Conservation (phyloP, 2,797 vertebrate species). For the Enteromius anoplus region DNA sequence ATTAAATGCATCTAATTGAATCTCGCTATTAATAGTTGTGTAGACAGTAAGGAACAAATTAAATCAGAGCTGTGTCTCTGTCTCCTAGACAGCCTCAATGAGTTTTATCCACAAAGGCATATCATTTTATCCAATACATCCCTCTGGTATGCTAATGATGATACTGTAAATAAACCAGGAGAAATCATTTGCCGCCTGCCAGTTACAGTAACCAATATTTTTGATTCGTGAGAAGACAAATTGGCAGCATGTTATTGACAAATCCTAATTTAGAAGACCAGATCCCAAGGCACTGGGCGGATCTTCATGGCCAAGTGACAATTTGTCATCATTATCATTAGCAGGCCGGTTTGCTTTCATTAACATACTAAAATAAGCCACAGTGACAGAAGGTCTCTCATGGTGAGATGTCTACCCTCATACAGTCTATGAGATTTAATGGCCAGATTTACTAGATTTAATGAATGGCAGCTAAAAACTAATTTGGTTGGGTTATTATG, state of each 20-base stretch:
- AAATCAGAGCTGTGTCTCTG: constrained; percentile 31
- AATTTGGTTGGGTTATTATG: constrained; percentile 17
- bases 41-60: constrained; percentile 41
- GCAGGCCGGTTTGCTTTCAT: constrained; percentile 59
- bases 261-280: constrained; percentile 78
- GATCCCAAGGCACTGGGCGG: constrained; percentile 68
- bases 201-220: constrained; percentile 84
- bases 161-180: constrained; percentile 67
- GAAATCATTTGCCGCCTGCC: constrained; percentile 73
- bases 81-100: constrained; percentile 47
- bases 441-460: neutral
- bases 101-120: constrained; percentile 55
- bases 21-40: constrained; percentile 44
- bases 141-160: constrained; percentile 70
- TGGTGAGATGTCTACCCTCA: neutral
- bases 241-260: constrained; percentile 82
- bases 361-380: constrained; percentile 17
- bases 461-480: constrained; percentile 9
- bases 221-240: constrained; percentile 77
- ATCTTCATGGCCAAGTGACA: constrained; percentile 68
- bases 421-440: too few species aligned
- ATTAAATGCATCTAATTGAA: constrained; percentile 30
- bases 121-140: constrained; percentile 71
- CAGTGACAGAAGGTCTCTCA: constrained; percentile 18
- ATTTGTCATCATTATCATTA: constrained; percentile 75